These are phyloP conservation scores for Muscidifurax raptorellus DNA, from an alignment of 1,140 invertebrate species.

Conservation along the genomic window DNA sequence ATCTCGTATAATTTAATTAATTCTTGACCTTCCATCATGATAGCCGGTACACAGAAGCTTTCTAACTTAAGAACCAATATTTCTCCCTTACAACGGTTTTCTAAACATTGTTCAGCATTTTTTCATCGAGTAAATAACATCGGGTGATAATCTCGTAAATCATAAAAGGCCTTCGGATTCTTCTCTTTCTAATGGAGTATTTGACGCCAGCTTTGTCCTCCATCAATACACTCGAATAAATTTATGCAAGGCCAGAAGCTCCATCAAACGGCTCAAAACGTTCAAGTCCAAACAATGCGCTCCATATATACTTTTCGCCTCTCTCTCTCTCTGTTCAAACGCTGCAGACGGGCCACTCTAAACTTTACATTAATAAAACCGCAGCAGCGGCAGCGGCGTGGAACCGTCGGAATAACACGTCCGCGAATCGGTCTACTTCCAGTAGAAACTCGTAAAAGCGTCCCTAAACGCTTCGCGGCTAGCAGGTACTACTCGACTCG, in stretches of 20 bases:
- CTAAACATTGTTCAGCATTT: not conserved
- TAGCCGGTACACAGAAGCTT: constrained; percentile 10
- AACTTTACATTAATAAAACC: not conserved
- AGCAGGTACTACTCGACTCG: not conserved
- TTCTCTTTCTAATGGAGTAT: not conserved
- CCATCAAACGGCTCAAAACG: not conserved
- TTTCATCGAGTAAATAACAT: not conserved
- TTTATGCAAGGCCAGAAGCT: not conserved
- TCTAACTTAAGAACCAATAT: not conserved
- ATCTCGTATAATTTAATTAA: constrained; percentile 31
- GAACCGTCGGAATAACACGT: not conserved
- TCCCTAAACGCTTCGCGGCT: not conserved
- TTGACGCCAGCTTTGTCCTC: not conserved
- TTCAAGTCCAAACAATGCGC: not conserved
- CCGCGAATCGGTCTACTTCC: not conserved
- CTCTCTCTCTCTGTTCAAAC: no score
- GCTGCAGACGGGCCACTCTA: not conserved
- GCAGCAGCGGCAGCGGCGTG: not conserved
- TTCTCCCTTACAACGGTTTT: not conserved
- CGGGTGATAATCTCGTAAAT: not conserved
- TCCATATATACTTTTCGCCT: not conserved
- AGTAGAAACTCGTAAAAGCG: not conserved
- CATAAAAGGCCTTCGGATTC: not conserved
- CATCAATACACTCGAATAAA: not conserved
- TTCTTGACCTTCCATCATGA: constrained; percentile 4